Percentiles rank a stretch among this genome's conserved stretches.
These are phyloP conservation scores for Hyaena hyaena DNA, from an alignment of 2,113 vertebrate genomes.

Conservation along the genomic window DNA sequence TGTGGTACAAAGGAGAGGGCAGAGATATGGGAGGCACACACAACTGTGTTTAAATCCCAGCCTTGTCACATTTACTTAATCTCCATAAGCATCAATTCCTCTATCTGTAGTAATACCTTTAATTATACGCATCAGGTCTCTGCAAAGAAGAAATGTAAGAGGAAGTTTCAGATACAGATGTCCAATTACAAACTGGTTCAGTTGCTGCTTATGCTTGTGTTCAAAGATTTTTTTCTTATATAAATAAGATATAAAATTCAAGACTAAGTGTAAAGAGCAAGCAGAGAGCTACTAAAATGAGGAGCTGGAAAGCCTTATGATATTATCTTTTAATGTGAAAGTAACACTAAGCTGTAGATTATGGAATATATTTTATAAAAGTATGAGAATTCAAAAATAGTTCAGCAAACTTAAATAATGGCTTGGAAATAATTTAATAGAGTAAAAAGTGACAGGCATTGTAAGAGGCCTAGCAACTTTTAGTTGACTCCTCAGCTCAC, in stretches of 20 bases:
- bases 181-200: neutral
- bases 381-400: slow-evolving; percentile 16
- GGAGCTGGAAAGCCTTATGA: neutral
- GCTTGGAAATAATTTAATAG: neutral
- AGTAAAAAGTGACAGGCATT: neutral
- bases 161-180: neutral
- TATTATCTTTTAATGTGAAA: neutral
- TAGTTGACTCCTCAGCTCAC: neutral
- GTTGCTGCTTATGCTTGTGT: neutral
- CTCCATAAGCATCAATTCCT: neutral
- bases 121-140: neutral
- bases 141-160: neutral
- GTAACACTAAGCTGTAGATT: neutral
- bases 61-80: neutral
- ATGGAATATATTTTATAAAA: slow-evolving; percentile 6
- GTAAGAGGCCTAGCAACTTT: neutral
- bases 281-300: neutral
- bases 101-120: neutral
- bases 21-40: neutral
- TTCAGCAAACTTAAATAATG: neutral
- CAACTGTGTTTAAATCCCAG: neutral
- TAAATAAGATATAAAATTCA: neutral
- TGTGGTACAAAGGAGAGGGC: neutral
- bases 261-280: neutral
- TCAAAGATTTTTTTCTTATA: slow-evolving; percentile 13